Base-by-base conservation (phyloP, 2,888 invertebrate genomes). In the Polyploca ridens region DNA sequence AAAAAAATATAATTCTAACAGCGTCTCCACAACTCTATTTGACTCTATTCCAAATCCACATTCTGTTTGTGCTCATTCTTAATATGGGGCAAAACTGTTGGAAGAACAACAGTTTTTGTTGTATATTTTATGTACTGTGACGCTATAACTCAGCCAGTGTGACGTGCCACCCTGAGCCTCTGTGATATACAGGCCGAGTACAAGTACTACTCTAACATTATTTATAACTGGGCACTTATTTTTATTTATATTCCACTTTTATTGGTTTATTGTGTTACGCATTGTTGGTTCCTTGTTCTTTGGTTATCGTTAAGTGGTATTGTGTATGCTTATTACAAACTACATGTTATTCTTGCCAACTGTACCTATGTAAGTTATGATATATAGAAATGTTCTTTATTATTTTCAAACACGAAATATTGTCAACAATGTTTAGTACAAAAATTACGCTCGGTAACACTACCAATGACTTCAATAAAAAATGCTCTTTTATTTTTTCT, bases 21-120 rank as follows among this genome's bases (percentile, higher is more conserved):
- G 10, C 88, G 70, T 74, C 91, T 91, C 91, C 87, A 81, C 69
- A 41, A 19, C 63, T 59, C 71, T 63, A 67, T 68, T 63, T 62
- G 61, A 63, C 75, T 63, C 73, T 86, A 82, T 88, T 87, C 90
- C 88, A 84, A 90, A 90, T 90, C 89, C 91, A 87, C 90, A 90
- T 92, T 93, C 90, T 91, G 92, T 91, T 92, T 91, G 90, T 87
- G 90, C 91, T 91, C 92, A 90, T 92, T 93, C 91, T 92, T 93
- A 93, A 94, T 94, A 94, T 93, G 94, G 92, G 90, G 87, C 91
- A 93, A 92, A 93, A 93, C 92, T 91, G 93, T 93, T 93, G 91
- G 90, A 90, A 89, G 90, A 91, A 92, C 93, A 93, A 93, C 92
- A 93, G 93, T 93, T 93, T 93, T 90, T 90, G 87, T 86, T 91